A percentile compares a stretch with the other conserved stretches of the same genome.
phyloP scores from a whole-genome alignment of 2,113 vertebrate genomes.

The Amphiprion ocellaris region DNA sequence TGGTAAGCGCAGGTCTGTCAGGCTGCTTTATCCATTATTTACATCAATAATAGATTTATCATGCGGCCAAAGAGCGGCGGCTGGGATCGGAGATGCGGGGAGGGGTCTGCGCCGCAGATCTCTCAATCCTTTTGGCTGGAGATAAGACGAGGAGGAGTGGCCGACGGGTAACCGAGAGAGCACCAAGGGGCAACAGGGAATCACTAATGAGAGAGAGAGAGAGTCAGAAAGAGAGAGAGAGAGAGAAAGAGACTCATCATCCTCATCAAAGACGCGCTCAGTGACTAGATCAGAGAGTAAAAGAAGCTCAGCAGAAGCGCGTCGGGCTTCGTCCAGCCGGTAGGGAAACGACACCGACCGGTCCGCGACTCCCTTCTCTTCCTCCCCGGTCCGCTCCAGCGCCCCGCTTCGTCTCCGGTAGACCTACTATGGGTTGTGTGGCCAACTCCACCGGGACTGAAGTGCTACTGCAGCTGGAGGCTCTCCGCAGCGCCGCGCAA shows the following conservation, averaged over 20 bases:
- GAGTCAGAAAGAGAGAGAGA: conserved; percentile 56
- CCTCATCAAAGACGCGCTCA: conserved; percentile 83
- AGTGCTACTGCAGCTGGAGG: conserved; percentile 85
- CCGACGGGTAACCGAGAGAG: conserved; percentile 83
- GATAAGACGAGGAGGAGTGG: conserved; percentile 90
- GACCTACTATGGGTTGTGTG: conserved; percentile 87
- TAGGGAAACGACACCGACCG: conserved; percentile 43
- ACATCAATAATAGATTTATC: conserved; percentile 84
- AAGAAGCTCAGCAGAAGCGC: conserved; percentile 53
- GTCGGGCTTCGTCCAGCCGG: conserved; percentile 52
- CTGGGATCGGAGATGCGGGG: conserved; percentile 80
- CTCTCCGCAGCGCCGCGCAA: conserved; percentile 84
- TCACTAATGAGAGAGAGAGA: conserved; percentile 84
- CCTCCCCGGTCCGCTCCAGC: conserved; percentile 33
- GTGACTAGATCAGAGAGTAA: conserved; percentile 80
- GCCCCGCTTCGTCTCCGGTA: conserved; percentile 45
- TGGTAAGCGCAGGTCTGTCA: conserved; percentile 33
- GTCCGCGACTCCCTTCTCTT: background rate
- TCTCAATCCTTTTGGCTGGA: conserved; percentile 85
- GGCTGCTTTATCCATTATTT: conserved; percentile 69
- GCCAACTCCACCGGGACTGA: conserved; percentile 87
- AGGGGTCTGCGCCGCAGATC: conserved; percentile 84
- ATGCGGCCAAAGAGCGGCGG: conserved; percentile 68
- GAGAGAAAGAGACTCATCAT: conserved; percentile 68
- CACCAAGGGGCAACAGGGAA: conserved; percentile 83